Conservation (phyloP, 2,888 invertebrate genomes). For the Hemaris fuciformis region DNA sequence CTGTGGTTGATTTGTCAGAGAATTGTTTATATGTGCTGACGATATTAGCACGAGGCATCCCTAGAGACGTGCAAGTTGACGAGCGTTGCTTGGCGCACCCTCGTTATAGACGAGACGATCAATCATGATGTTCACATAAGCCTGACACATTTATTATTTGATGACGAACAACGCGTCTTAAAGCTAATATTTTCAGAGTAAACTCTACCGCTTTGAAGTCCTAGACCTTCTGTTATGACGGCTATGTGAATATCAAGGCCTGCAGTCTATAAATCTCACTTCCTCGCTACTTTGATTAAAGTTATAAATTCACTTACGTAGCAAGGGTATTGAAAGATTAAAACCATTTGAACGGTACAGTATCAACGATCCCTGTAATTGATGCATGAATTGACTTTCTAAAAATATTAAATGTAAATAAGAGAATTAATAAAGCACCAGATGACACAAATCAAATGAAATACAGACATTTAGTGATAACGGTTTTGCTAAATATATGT, state of each 20-base stretch:
- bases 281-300: conserved; percentile 15
- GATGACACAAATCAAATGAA: conserved; percentile 20
- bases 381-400: conserved; percentile 8
- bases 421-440: conserved; percentile 23
- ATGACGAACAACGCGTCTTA: conserved; percentile 44
- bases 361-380: not conserved
- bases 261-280: conserved; percentile 18
- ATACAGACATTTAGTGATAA: conserved; percentile 20
- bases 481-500: conserved; percentile 66
- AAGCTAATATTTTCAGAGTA: conserved; percentile 43
- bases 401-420: conserved; percentile 23
- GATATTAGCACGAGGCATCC: not conserved
- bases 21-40: not conserved
- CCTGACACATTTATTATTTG: conserved; percentile 66
- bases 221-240: conserved; percentile 19
- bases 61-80: conserved; percentile 4
- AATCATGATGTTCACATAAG: conserved; percentile 61
- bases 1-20: not conserved
- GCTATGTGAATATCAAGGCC: conserved; percentile 45
- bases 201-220: conserved; percentile 30
- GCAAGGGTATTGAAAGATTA: not conserved
- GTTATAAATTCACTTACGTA: not conserved
- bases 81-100: not conserved
- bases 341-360: conserved; percentile 16
- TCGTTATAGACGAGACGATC: conserved; percentile 50